Evolutionary conservation across 2,888 invertebrate genomes (phyloP).

Genomic region (Pomacea canaliculata): DNA sequence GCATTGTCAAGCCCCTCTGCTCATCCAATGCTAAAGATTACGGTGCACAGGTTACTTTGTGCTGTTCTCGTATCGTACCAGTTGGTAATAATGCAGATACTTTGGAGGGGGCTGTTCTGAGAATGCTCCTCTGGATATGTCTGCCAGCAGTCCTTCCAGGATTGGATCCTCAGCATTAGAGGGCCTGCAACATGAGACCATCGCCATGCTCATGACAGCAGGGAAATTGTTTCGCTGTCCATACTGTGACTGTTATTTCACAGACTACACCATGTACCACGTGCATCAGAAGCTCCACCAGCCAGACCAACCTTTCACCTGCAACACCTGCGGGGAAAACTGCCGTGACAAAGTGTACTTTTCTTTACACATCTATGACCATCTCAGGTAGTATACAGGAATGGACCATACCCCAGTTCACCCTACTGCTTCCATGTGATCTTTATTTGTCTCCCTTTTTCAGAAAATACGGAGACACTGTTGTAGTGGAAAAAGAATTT

Average conservation of each 20-base stretch:
- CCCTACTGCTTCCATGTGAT: too few relatives aligned
- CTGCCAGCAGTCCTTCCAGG: constrained; percentile 24
- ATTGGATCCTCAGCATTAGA: constrained; percentile 32
- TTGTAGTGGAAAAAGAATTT: too few relatives aligned
- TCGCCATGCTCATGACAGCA: constrained; percentile 50
- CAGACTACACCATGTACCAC: constrained; percentile 61
- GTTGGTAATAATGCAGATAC: constrained; percentile 16
- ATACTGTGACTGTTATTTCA: constrained; percentile 61
- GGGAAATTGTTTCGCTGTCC: constrained; percentile 59
- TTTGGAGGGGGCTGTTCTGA: neutral
- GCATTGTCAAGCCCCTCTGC: neutral
- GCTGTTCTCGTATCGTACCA: constrained; percentile 38
- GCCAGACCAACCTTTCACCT: constrained; percentile 53
- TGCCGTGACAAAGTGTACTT: constrained; percentile 61
- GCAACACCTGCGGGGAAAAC: constrained; percentile 57
- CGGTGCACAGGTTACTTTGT: constrained; percentile 50
- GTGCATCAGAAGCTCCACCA: constrained; percentile 59
- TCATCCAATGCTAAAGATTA: constrained; percentile 23
- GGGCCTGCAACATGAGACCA: constrained; percentile 41
- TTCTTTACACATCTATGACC: constrained; percentile 56
- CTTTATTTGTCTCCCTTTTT: too few relatives aligned
- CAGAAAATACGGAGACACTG: too few relatives aligned
- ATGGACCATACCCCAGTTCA: too few relatives aligned
- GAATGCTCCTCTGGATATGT: constrained; percentile 27
- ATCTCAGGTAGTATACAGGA: constrained; percentile 43